These are phyloP conservation scores for Rhinoptilus africanus DNA, from an alignment of 2,113 vertebrate species.

Conservation along the genomic window DNA sequence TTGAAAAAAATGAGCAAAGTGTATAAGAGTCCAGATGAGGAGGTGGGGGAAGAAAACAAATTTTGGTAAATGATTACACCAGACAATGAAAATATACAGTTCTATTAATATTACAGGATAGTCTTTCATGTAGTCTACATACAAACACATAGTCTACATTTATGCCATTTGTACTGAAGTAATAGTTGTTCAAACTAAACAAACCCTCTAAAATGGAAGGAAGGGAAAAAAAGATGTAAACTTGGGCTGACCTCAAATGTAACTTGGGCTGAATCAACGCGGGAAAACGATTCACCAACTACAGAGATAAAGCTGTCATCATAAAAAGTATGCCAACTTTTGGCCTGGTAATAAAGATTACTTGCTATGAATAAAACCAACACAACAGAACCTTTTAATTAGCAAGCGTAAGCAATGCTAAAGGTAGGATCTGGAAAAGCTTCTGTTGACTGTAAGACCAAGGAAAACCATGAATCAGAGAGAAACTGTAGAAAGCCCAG, in stretches of 20 bases:
- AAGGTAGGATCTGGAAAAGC: not conserved
- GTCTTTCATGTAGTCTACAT: not conserved
- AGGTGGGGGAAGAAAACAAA: not conserved
- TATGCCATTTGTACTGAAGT: not conserved
- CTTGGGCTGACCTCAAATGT: not conserved
- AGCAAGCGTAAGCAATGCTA: accelerated
- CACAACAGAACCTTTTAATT: not conserved
- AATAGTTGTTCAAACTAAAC: not conserved
- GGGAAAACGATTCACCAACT: not conserved
- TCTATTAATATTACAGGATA: not conserved
- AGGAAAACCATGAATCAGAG: not conserved
- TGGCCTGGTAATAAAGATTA: not conserved
- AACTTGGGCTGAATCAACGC: not conserved
- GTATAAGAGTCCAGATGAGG: not conserved
- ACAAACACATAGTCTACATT: not conserved
- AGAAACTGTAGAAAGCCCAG: not conserved
- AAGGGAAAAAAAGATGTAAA: not conserved
- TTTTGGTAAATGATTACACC: not conserved
- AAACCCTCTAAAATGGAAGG: not conserved
- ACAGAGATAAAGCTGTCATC: not conserved
- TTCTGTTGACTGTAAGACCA: not conserved
- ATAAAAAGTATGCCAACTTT: not conserved
- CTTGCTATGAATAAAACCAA: not conserved
- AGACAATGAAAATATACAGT: not conserved
- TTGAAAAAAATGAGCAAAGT: not conserved